phyloP scores from a whole-genome alignment of 64 coral and sea anemone genomes.

The Montipora efflorescens region DNA sequence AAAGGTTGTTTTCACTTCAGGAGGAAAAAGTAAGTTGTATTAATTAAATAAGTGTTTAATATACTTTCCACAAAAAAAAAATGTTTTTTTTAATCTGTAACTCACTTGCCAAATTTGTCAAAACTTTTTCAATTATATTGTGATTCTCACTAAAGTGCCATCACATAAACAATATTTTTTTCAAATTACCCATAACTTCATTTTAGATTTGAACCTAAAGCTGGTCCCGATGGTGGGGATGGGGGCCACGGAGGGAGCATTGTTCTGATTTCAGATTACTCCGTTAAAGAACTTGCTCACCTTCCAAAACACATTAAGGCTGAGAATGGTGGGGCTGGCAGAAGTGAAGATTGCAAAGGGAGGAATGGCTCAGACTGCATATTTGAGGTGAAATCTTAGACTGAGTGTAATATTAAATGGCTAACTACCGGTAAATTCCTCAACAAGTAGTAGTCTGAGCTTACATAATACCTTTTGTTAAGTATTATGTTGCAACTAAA shows the following conservation, averaged over 20 bases:
- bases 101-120: too few species aligned
- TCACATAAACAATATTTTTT: too few species aligned
- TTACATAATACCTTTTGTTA: too few species aligned
- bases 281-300: constrained; percentile 87
- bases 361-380: constrained; percentile 77
- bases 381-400: constrained; percentile 68
- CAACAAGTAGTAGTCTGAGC: too few species aligned
- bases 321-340: constrained; percentile 81
- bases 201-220: constrained; percentile 78
- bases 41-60: too few species aligned
- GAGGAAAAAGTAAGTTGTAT: constrained; percentile 81
- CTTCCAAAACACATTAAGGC: constrained; percentile 86
- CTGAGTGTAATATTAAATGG: too few species aligned
- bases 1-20: constrained; percentile 84
- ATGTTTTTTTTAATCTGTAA: too few species aligned
- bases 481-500: too few species aligned
- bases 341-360: constrained; percentile 72
- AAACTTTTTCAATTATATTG: too few species aligned
- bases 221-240: constrained; percentile 97
- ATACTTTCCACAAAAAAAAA: neutral
- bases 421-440: too few species aligned
- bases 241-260: constrained; percentile 90
- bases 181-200: neutral
- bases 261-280: constrained; percentile 82
- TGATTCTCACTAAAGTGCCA: neutral